Conservation (phyloP, 2,113 vertebrate genomes). For the Eretmodus cyanostictus region DNA sequence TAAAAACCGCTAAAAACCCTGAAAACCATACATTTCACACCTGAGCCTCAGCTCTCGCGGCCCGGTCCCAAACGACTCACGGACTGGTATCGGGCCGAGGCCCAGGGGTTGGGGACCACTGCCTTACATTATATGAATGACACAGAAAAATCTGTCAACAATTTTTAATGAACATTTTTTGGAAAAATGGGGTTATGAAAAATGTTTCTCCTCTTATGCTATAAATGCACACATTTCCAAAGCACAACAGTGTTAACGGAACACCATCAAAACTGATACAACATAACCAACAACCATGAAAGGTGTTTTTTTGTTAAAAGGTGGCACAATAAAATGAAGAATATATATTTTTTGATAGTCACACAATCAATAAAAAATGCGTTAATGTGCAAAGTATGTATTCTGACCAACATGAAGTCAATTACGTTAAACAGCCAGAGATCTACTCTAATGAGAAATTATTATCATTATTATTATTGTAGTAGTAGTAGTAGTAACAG, state of each 20-base stretch:
- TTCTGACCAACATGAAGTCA: background rate
- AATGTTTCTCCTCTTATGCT: background rate
- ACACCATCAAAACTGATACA: background rate
- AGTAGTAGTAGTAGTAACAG: background rate
- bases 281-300: background rate
- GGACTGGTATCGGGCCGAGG: too few relatives aligned
- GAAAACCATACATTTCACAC: too few relatives aligned
- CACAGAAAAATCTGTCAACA: background rate
- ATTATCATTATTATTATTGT: background rate
- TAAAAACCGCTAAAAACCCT: too few relatives aligned
- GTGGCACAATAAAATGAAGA: background rate
- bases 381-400: background rate
- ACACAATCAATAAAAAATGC: accelerated
- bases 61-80: too few relatives aligned
- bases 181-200: background rate
- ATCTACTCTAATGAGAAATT: background rate
- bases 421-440: background rate
- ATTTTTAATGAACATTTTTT: background rate
- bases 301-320: background rate
- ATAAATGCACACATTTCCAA: background rate
- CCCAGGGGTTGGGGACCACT: too few relatives aligned
- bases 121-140: background rate
- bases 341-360: background rate
- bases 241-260: background rate
- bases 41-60: too few relatives aligned